Conservation (phyloP, 2,797 vertebrate genomes). For the Leucoraja ocellata region DNA sequence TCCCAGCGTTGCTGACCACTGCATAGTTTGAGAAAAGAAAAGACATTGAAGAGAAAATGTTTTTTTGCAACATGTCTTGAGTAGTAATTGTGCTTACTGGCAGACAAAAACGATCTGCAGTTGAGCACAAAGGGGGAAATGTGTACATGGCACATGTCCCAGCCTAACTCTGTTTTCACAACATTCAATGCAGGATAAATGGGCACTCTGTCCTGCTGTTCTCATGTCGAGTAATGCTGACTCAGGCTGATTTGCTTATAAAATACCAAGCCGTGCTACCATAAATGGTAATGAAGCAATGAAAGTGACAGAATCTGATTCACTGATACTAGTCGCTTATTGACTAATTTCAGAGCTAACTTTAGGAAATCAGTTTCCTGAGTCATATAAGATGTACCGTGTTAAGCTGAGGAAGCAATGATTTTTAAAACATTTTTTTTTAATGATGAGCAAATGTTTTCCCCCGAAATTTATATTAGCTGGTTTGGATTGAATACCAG, state of each 20-base stretch:
- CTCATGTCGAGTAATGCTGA: slow-evolving; percentile 59
- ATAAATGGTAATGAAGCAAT: slow-evolving; percentile 54
- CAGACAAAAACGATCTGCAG: slow-evolving; percentile 28
- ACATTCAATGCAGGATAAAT: slow-evolving; percentile 56
- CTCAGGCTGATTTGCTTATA: slow-evolving; percentile 60
- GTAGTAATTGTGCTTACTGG: slow-evolving; percentile 25
- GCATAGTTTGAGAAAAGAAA: slow-evolving; percentile 33
- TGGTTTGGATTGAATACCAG: background rate
- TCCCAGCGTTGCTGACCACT: slow-evolving; percentile 18
- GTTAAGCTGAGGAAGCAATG: slow-evolving; percentile 6
- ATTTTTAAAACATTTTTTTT: background rate
- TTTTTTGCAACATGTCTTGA: slow-evolving; percentile 28
- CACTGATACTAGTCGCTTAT: slow-evolving; percentile 49
- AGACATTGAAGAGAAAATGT: slow-evolving; percentile 11
- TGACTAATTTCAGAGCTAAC: slow-evolving; percentile 49
- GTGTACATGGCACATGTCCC: slow-evolving; percentile 35
- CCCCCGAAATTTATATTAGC: background rate
- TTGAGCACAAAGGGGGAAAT: slow-evolving; percentile 36
- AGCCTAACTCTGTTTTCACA: slow-evolving; percentile 44
- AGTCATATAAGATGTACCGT: slow-evolving; percentile 50
- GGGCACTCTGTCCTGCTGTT: slow-evolving; percentile 54
- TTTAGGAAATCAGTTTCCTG: slow-evolving; percentile 45
- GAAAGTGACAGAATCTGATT: slow-evolving; percentile 48
- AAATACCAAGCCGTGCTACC: slow-evolving; percentile 54
- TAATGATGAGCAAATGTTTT: background rate